These are phyloP conservation scores for Limosa lapponica DNA, from an alignment of 2,797 vertebrate species.

Conservation along the genomic window DNA sequence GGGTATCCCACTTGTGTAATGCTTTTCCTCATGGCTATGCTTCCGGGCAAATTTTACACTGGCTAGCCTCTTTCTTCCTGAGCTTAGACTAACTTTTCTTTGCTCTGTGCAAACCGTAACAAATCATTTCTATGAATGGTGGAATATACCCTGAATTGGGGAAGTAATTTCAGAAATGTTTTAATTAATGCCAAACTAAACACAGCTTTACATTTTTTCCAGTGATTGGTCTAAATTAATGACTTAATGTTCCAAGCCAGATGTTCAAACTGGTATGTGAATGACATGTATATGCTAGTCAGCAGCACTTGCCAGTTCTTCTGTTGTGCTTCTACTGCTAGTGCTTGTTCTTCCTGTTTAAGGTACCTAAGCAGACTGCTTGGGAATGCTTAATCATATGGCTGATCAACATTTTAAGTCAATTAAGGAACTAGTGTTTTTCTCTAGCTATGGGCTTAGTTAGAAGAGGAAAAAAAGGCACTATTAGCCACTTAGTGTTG, in stretches of 20 bases:
- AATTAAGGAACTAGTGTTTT: neutral
- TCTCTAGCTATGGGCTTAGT: neutral
- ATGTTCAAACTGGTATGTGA: constrained; percentile 42
- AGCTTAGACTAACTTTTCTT: neutral
- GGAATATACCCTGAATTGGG: neutral
- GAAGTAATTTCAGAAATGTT: constrained; percentile 8
- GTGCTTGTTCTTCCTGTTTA: constrained; percentile 24
- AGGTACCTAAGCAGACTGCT: neutral
- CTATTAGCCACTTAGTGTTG: neutral
- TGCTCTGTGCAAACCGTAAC: neutral
- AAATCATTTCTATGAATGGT: neutral
- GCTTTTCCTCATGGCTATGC: neutral
- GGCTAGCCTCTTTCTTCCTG: neutral
- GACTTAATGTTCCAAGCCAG: constrained; percentile 51
- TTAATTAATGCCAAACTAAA: constrained; percentile 41
- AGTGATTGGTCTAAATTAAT: constrained; percentile 50
- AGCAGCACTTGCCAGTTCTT: constrained; percentile 41
- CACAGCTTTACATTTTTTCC: constrained; percentile 45
- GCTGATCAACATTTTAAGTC: neutral
- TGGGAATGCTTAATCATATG: neutral
- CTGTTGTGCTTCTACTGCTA: constrained; percentile 4
- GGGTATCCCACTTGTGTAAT: neutral
- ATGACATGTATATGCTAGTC: constrained; percentile 12
- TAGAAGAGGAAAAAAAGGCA: neutral
- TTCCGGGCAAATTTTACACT: neutral